Conservation (phyloP, 2,113 vertebrate genomes). For the Aramus guarauna region DNA sequence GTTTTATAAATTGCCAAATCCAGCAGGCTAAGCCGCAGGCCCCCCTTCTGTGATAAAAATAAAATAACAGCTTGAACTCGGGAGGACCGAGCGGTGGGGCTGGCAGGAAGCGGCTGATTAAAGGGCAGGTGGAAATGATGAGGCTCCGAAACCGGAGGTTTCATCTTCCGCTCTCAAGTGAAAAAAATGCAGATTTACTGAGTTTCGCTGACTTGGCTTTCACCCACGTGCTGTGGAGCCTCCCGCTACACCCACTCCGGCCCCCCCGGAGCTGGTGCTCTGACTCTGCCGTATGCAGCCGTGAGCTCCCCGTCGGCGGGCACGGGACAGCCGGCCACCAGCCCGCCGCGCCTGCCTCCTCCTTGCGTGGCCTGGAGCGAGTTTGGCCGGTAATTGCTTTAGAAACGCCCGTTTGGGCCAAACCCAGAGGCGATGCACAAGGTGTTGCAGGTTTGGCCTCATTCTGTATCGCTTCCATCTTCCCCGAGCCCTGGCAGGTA, state of each 20-base stretch:
- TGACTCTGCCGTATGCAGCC: rapidly evolving
- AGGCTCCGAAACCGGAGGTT: background rate
- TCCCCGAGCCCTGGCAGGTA: background rate
- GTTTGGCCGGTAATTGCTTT: background rate
- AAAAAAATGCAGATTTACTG: background rate
- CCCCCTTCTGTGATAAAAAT: slow-evolving; percentile 49
- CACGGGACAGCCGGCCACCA: background rate
- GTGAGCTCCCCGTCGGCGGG: rapidly evolving
- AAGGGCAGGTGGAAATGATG: slow-evolving; percentile 48
- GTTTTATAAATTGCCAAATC: background rate
- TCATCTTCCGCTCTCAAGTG: background rate
- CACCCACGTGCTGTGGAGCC: background rate
- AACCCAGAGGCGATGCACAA: background rate
- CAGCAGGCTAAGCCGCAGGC: background rate
- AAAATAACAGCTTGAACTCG: slow-evolving; percentile 38
- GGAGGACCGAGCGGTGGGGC: background rate
- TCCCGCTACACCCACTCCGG: rapidly evolving
- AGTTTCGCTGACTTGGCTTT: background rate
- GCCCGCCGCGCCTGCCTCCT: rapidly evolving
- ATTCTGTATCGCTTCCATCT: background rate
- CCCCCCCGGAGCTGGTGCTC: too few relatives aligned
- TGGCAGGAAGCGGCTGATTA: slow-evolving; percentile 26
- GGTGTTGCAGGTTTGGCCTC: background rate
- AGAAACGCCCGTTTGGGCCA: background rate
- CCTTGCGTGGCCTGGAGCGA: rapidly evolving